These are phyloP conservation scores for Eugnorisma glareosa DNA, from an alignment of 2,888 invertebrate genomes.

Conservation along the genomic window DNA sequence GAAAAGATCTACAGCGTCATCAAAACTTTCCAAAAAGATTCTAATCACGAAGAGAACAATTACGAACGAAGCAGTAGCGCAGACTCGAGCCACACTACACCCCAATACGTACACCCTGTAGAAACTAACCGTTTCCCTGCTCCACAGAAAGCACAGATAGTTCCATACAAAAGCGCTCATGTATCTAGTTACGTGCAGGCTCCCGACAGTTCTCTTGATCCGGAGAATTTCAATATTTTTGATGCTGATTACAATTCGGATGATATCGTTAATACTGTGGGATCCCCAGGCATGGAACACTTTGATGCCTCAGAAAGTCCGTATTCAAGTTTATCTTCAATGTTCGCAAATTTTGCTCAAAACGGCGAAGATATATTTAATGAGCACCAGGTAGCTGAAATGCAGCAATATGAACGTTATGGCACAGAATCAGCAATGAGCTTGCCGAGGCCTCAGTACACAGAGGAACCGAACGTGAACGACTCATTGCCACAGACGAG, in stretches of 20 bases:
- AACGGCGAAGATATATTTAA: background rate
- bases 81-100: slow-evolving; percentile 8
- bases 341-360: slow-evolving; percentile 21
- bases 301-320: slow-evolving; percentile 37
- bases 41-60: slow-evolving; percentile 8
- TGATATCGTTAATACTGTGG: background rate
- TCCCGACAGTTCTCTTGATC: slow-evolving; percentile 3
- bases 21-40: slow-evolving; percentile 64
- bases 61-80: background rate
- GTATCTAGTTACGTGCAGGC: slow-evolving; percentile 16
- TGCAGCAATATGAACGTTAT: background rate
- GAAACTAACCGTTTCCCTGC: slow-evolving; percentile 10
- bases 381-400: background rate
- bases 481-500: slow-evolving; percentile 39
- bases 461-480: slow-evolving; percentile 3
- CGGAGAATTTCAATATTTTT: background rate
- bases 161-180: slow-evolving; percentile 14
- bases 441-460: background rate
- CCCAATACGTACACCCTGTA: background rate
- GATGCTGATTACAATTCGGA: slow-evolving; percentile 21
- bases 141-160: slow-evolving; percentile 5
- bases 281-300: slow-evolving; percentile 28
- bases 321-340: slow-evolving; percentile 27
- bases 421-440: background rate
- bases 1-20: slow-evolving; percentile 82